Percentiles rank a stretch among this genome's conserved stretches.
Conservation (phyloP, 2,888 invertebrate genomes). For the Folsomia candida region DNA sequence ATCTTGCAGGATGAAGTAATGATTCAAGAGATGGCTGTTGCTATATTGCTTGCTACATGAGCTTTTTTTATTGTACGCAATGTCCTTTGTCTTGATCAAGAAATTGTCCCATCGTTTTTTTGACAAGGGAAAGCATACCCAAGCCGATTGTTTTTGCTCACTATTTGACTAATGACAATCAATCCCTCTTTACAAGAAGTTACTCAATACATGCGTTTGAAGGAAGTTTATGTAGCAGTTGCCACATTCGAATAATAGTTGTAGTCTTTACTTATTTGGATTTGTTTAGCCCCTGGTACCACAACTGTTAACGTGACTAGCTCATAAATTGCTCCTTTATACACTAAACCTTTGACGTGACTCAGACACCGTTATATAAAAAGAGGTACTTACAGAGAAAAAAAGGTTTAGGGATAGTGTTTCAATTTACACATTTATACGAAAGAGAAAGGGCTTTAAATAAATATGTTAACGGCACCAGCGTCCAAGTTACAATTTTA, state of each 20-base stretch:
- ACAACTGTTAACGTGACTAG: background rate
- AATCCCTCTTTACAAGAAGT: background rate
- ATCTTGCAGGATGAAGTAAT: background rate
- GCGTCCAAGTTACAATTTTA: no score
- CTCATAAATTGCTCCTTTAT: no score
- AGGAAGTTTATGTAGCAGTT: no score
- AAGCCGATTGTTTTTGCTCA: background rate
- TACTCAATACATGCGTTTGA: background rate
- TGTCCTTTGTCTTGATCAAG: background rate
- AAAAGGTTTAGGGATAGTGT: no score
- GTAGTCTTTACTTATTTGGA: no score
- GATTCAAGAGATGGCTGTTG: background rate
- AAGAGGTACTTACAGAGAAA: no score
- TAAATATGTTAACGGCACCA: no score
- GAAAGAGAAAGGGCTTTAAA: no score
- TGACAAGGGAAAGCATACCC: background rate
- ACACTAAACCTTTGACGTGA: no score
- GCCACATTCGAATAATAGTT: background rate
- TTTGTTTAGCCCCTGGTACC: no score
- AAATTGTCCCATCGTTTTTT: background rate
- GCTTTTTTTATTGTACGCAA: background rate
- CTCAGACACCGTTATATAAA: no score
- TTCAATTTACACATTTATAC: no score
- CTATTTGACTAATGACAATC: background rate
- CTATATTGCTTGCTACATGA: background rate